Percentiles rank a stretch among this genome's conserved stretches.
phyloP scores from a whole-genome alignment of 2,797 vertebrate genomes.

The Remorina albescens region DNA sequence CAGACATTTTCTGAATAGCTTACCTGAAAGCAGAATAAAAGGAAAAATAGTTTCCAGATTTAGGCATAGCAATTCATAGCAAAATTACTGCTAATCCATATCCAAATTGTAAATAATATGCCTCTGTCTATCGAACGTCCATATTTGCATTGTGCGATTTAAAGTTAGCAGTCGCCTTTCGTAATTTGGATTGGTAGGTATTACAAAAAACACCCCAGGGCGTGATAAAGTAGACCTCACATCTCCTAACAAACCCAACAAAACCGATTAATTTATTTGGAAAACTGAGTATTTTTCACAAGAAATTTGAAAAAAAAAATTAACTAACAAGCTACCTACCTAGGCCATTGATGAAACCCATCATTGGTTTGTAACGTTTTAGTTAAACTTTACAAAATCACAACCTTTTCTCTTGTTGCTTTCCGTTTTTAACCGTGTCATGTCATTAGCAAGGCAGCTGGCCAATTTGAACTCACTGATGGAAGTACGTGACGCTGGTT shows the following conservation, averaged over 20 bases:
- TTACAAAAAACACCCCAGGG: slow-evolving; percentile 1
- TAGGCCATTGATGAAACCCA: background rate
- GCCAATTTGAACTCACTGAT: slow-evolving; percentile 10
- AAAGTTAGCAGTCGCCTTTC: background rate
- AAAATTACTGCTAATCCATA: background rate
- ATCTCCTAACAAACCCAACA: background rate
- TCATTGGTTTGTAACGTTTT: background rate
- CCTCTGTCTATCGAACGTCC: background rate
- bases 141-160: background rate
- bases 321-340: background rate
- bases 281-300: background rate
- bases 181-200: background rate
- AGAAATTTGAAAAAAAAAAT: background rate
- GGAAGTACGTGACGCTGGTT: background rate
- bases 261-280: background rate
- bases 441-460: background rate
- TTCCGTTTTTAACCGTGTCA: slow-evolving; percentile 8
- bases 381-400: background rate
- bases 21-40: background rate
- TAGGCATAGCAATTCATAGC: too few relatives aligned
- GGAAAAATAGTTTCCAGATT: background rate
- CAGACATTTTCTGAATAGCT: slow-evolving; percentile 7
- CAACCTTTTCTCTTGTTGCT: slow-evolving; percentile 10
- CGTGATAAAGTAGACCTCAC: background rate
- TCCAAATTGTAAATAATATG: background rate